These are phyloP conservation scores for Cromileptes altivelis DNA, from an alignment of 2,113 vertebrate genomes.

Conservation along the genomic window DNA sequence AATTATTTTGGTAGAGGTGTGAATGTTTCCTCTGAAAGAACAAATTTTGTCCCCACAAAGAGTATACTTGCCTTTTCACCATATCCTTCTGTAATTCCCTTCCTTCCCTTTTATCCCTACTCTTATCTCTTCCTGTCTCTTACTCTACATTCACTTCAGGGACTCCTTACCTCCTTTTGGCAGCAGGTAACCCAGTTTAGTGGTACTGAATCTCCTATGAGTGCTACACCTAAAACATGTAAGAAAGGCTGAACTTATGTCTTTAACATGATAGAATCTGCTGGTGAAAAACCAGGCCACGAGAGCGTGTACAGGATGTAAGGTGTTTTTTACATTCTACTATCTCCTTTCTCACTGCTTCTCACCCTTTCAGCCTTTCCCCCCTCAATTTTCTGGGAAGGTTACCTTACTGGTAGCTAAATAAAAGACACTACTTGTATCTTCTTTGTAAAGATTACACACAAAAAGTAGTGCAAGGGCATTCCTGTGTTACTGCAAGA, in stretches of 20 bases:
- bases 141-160: slow-evolving; percentile 5
- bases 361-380: background rate
- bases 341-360: background rate
- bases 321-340: background rate
- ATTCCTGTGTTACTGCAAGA: slow-evolving; percentile 25
- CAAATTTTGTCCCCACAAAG: background rate
- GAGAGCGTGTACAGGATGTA: background rate
- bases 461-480: slow-evolving; percentile 1
- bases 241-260: background rate
- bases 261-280: background rate
- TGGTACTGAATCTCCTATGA: slow-evolving; percentile 19
- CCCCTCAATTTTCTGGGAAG: background rate
- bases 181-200: slow-evolving; percentile 36
- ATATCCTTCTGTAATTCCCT: background rate
- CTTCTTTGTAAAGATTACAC: slow-evolving; percentile 18
- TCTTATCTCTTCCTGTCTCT: background rate
- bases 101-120: background rate
- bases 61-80: background rate
- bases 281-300: background rate
- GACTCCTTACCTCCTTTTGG: slow-evolving; percentile 31
- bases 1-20: background rate
- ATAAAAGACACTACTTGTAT: slow-evolving; percentile 13
- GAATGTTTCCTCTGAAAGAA: background rate
- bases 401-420: slow-evolving; percentile 1
- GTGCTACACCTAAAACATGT: slow-evolving; percentile 18